phyloP scores from a whole-genome alignment of 2,888 invertebrate species.

The Drosophila gaucha region DNA sequence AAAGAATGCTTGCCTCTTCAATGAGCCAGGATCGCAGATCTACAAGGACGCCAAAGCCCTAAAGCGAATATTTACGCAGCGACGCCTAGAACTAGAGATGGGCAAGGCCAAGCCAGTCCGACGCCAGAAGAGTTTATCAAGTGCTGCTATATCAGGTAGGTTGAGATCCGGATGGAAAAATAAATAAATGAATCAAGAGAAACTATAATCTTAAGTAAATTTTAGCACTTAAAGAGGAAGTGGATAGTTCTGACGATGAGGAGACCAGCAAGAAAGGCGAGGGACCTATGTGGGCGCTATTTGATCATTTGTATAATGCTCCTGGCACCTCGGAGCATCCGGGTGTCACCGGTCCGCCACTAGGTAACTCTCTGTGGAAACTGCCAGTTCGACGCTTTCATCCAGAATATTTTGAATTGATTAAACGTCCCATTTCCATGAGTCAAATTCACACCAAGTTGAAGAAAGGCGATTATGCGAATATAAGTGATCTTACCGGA shows the following conservation, averaged over 20 bases:
- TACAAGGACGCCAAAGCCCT: constrained; percentile 97
- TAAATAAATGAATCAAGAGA: neutral
- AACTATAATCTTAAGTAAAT: neutral
- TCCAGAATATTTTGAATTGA: constrained; percentile 98
- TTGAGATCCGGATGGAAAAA: neutral
- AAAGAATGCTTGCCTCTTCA: constrained; percentile 97
- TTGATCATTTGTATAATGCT: constrained; percentile 91
- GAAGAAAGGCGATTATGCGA: constrained; percentile 92
- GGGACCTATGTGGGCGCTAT: constrained; percentile 95
- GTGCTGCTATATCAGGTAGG: constrained; percentile 76
- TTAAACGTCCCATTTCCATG: constrained; percentile 97
- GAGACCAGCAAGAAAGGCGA: constrained; percentile 87
- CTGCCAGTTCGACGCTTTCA: constrained; percentile 95
- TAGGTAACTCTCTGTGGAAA: constrained; percentile 97
- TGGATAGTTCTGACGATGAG: constrained; percentile 88
- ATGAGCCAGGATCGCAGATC: constrained; percentile 98
- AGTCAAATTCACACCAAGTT: constrained; percentile 95
- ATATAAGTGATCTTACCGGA: constrained; percentile 94
- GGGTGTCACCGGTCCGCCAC: constrained; percentile 88
- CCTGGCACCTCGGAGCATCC: constrained; percentile 86
- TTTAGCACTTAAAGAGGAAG: constrained; percentile 86
- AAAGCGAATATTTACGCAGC: constrained; percentile 89
- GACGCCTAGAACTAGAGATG: constrained; percentile 90
- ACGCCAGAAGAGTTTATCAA: constrained; percentile 68
- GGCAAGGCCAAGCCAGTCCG: constrained; percentile 86